Evolutionary conservation across 1,140 invertebrate genomes (phyloP).

Genomic region (Bombus cullumanus): DNA sequence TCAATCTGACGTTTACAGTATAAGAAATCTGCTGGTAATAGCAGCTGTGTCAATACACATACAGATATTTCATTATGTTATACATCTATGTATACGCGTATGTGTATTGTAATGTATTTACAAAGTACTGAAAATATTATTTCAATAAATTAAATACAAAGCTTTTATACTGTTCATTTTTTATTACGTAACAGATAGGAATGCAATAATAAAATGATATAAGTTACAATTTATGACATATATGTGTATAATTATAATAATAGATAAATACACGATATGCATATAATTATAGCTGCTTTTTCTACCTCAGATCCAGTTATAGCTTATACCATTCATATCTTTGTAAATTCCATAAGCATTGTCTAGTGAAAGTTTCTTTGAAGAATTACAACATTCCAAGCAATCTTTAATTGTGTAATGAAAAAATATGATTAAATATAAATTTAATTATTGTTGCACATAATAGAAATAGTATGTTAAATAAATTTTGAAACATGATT

Average conservation of each 20-base stretch:
- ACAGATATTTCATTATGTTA: background rate
- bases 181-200: constrained; percentile 13
- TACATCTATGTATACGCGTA: background rate
- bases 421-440: background rate
- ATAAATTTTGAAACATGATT: background rate
- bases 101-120: no score
- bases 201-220: constrained; percentile 5
- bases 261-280: constrained; percentile 11
- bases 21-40: background rate
- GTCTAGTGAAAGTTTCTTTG: background rate
- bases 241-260: background rate
- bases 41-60: background rate
- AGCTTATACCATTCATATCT: background rate
- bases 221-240: constrained; percentile 7
- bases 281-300: constrained; percentile 10
- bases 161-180: constrained; percentile 13
- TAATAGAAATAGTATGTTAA: background rate
- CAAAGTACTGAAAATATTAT: background rate
- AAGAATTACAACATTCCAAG: background rate
- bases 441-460: background rate
- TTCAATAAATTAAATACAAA: background rate
- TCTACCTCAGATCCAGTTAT: constrained; percentile 42
- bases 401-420: background rate
- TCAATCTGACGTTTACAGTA: background rate
- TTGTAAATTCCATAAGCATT: background rate